Evolutionary conservation across 2,888 invertebrate species (phyloP), one percentile per base, ranked within the genome.

Genomic region (Drepanosiphum platanoidis): DNA sequence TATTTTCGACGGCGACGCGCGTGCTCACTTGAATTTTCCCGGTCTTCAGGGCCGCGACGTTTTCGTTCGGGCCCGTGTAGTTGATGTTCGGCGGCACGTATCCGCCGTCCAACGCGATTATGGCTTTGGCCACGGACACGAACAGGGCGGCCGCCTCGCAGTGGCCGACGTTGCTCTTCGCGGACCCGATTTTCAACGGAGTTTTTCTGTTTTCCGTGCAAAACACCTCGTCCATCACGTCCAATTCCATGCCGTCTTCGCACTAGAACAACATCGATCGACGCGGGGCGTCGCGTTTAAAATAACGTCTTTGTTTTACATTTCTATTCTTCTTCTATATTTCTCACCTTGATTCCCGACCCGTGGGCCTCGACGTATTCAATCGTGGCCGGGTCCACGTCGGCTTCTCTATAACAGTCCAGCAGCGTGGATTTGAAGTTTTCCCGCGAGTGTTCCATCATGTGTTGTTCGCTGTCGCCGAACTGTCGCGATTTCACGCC

Each of bases 121-220:
- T 74, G 1, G 88, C 90, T 89, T 92, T 92, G 22, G 90, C 90
- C 42, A 92, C 87, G 7, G 91, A 89, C 72, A 91, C 90, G 34
- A 92, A 88, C 39, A 91, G 88, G 7, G 89, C 88, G 30, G 88
- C 88, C 18, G 91, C 91, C 88, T 93, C 92, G 3, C 92, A 90
- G 88, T 93, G 93, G 1, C 93, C 93, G 90, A 92, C 91, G 89
- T 92, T 93, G 42, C 92, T 91, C 88, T 93, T 93, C 61, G 92
- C 91, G 0, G 92, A 92, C 11, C 92, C 92, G 84, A 93, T 90
- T 39, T 91, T 89, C n/a, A 93, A 89, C 3, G 92, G 91, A 0
- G 71, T 64, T 1, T 86, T 86, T 39, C 87, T 86, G 15, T 39
- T 30, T 0, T 86, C 72, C 0, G 75, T 27, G n/a, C 86, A 86